Evolutionary conservation across 2,113 vertebrate genomes (phyloP), one percentile per base, ranked within the genome.

Genomic region (Cyphomyrus discorhynchus): DNA sequence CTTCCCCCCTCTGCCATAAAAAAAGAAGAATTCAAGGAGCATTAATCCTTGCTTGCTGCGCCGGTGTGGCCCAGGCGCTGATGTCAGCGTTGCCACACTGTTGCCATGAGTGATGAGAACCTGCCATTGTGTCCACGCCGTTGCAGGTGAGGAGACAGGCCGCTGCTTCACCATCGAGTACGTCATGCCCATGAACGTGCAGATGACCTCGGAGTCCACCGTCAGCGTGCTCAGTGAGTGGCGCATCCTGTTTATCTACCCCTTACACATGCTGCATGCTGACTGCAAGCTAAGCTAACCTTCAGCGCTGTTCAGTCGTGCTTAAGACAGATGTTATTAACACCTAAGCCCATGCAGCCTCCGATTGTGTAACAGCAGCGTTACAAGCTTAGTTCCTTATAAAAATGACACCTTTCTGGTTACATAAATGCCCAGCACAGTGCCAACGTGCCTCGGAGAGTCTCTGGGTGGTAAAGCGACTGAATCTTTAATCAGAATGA

Each of bases 131-230:
- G 1, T 52, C 47, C 88, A 8, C 11, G 91, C 91, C 93, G 82
- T 93, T 93, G 21, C 92, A 99, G 98, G 98, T n/a, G 97, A 98
- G 19, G 98, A 98, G 92, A 97, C 95, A 9, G 98, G 98, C 0
- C 96, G 97, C 47, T 99, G 98, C 93, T 99, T 99, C 94, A 98
- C 97, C 80, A 99, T 99, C 0, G 98, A 99, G 46, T 98, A 98
- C 0, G 95, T 99, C 94, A 98, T 99, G 98, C 98, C 98, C 39
- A 97, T 97, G 92, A 98, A 96, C 17, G 93, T 97, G 91, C 98
- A 99, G 94, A 95, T 98, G 94, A 98, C 97, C 0, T 99, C 98
- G 0, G 98, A 99, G 92, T 98, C 98, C 90, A 99, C 98, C 0
- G 94, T 98, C 93, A 99, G 97, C 0, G 97, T 99, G 27, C 95